Conservation (phyloP, 2,797 vertebrate genomes). For the Synanceia verrucosa region DNA sequence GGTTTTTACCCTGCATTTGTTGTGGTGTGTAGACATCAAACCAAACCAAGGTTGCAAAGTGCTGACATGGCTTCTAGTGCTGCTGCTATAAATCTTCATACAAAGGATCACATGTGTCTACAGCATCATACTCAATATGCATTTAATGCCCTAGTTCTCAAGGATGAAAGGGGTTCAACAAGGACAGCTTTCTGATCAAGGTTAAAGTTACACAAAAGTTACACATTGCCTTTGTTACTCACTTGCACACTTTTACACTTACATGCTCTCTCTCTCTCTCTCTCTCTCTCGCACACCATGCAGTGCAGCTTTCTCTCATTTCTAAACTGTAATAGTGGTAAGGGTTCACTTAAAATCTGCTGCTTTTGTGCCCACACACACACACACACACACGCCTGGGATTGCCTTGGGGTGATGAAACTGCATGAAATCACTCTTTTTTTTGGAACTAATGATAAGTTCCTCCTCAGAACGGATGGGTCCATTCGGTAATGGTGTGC, state of each 20-base stretch:
- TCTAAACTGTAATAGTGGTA: constrained; percentile 40
- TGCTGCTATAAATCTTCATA: constrained; percentile 53
- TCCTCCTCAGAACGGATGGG: constrained; percentile 44
- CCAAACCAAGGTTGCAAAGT: constrained; percentile 34
- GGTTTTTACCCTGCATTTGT: background rate
- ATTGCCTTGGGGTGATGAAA: constrained; percentile 74
- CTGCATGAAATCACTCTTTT: constrained; percentile 63
- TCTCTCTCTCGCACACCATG: background rate
- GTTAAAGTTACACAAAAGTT: constrained; percentile 26
- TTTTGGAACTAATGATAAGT: constrained; percentile 67
- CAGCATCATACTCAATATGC: background rate
- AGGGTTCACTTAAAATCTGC: constrained; percentile 50
- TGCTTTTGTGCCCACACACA: constrained; percentile 33
- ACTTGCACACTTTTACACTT: background rate
- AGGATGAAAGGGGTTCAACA: constrained; percentile 7
- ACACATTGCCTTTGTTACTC: constrained; percentile 32
- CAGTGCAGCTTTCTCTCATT: constrained; percentile 41
- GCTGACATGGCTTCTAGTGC: constrained; percentile 21
- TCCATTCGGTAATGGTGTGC: constrained; percentile 32
- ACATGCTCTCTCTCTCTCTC: background rate
- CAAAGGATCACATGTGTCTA: constrained; percentile 14
- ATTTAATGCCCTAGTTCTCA: constrained; percentile 26
- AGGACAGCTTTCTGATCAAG: constrained; percentile 27
- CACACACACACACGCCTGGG: constrained; percentile 14
- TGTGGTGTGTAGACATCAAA: constrained; percentile 28